Percentiles rank a stretch among this genome's conserved stretches.
Conservation (phyloP, 1,140 invertebrate species). For the Eumeta japonica region DNA sequence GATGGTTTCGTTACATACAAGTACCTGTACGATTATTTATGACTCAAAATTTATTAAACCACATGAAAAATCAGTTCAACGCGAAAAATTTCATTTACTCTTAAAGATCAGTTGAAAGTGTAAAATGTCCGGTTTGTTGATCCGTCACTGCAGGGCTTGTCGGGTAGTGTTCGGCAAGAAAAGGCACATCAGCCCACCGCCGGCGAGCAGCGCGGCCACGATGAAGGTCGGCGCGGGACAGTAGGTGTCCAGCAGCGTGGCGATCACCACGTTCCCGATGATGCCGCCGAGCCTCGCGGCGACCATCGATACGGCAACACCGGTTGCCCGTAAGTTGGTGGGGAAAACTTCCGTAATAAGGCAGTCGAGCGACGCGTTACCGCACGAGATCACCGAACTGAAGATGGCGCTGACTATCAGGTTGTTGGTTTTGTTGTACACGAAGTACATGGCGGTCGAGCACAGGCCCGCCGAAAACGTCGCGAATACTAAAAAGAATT, state of each 20-base stretch:
- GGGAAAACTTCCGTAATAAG: conserved; percentile 87
- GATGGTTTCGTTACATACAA: too few species aligned
- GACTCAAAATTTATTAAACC: too few species aligned
- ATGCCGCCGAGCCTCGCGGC: conserved; percentile 81
- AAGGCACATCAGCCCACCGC: conserved; percentile 79
- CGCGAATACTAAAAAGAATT: conserved; percentile 86
- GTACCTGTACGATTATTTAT: too few species aligned
- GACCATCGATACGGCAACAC: conserved; percentile 84
- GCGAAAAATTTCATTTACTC: too few species aligned
- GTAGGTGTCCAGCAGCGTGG: conserved; percentile 75
- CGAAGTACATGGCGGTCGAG: conserved; percentile 81
- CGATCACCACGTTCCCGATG: conserved; percentile 84
- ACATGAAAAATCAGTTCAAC: too few species aligned
- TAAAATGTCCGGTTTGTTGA: too few species aligned
- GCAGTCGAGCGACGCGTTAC: conserved; percentile 84
- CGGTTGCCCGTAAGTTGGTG: conserved; percentile 82
- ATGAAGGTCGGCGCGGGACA: conserved; percentile 85
- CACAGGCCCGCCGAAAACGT: conserved; percentile 82
- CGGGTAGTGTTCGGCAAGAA: conserved; percentile 83
- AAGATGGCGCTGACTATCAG: conserved; percentile 81
- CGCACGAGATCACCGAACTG: conserved; percentile 84
- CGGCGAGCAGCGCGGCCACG: conserved; percentile 75
- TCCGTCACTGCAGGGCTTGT: conserved; percentile 75
- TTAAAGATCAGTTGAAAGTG: too few species aligned
- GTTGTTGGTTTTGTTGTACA: conserved; percentile 79